Base-by-base conservation (phyloP, 2,888 invertebrate genomes). In the Drosophila affinis region DNA sequence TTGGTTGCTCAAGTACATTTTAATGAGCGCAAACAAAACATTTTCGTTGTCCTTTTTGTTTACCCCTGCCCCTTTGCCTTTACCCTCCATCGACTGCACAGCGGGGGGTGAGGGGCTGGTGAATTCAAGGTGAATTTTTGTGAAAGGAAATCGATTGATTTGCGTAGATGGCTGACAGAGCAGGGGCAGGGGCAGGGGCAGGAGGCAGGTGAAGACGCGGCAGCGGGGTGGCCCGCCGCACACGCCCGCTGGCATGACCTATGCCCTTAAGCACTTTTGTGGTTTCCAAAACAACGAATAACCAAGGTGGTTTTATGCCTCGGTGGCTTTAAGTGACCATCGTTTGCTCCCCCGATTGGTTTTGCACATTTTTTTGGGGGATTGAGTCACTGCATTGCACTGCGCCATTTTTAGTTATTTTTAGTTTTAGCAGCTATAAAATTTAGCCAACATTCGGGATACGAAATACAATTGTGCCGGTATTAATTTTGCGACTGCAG, bases 391-490 rank as follows among this genome's bases (percentile, higher is more conserved):
- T 62, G 44, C 53, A 18, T 10, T 51, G 71, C 48, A 48, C 56
- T 70, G 72, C 75, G 76, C 73, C 71, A 75, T 78, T 58, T 56
- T 74, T 87, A 81, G 83, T 84, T 81, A 81, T 87, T 84, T 81
- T 76, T 84, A 74, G 84, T 65, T 39, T n/a, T 44, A 56, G 34
- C 76, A 74, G 76, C 72, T 69, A 78, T 74, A 75, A 75, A 83
- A 77, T 69, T 54, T 63, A 14, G 39, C 14, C 7, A 39, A 14
- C 6, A 55, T 73, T 67, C 51, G 44, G 63, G 67, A n/a, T 59
- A 67, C 65, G 65, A 21, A 60, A 75, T 67, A 83, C 84, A 75
- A 80, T 87, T 65, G 81, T 32, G 60, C 45, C 57, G 46, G 59
- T 71, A 77, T 83, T 72, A 72, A 77, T 74, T 80, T 70, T 63